Evolutionary conservation across 2,797 vertebrate genomes (phyloP).

Genomic region (Telmatherina bonti): DNA sequence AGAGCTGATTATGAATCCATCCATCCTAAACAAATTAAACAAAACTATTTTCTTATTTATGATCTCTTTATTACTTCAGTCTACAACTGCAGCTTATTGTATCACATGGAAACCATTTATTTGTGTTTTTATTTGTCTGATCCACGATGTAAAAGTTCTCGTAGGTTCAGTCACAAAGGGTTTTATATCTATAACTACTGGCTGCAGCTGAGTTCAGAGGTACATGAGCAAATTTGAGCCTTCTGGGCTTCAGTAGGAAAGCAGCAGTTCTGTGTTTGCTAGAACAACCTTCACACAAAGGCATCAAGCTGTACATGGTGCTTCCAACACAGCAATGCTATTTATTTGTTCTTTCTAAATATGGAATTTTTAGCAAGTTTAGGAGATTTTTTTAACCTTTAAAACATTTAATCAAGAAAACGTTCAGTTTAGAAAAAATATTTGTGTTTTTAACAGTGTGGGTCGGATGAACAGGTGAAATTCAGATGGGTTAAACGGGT

Average conservation of each 20-base stretch:
- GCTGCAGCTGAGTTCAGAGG: neutral
- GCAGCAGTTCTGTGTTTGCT: neutral
- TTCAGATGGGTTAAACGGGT: conserved; percentile 50
- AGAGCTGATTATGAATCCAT: too few species aligned
- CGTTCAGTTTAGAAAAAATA: neutral
- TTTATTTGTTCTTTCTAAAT: neutral
- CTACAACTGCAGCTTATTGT: too few species aligned
- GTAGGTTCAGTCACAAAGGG: neutral
- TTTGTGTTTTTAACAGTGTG: neutral
- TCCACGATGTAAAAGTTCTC: too few species aligned
- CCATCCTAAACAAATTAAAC: too few species aligned
- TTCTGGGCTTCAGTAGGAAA: neutral
- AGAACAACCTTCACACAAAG: neutral
- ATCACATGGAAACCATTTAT: too few species aligned
- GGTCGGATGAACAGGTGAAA: conserved; percentile 40
- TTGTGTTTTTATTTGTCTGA: too few species aligned
- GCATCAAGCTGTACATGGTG: neutral
- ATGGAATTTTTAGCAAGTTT: neutral
- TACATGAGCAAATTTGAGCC: neutral
- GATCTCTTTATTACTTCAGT: too few species aligned
- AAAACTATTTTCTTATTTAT: too few species aligned
- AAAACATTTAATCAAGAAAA: neutral
- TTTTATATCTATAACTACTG: too few species aligned
- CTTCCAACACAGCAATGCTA: neutral
- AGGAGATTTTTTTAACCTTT: neutral